Percentiles rank a stretch among this genome's conserved stretches.
Evolutionary conservation across 2,113 vertebrate genomes (phyloP).

Genomic region (Indicator maculatus): DNA sequence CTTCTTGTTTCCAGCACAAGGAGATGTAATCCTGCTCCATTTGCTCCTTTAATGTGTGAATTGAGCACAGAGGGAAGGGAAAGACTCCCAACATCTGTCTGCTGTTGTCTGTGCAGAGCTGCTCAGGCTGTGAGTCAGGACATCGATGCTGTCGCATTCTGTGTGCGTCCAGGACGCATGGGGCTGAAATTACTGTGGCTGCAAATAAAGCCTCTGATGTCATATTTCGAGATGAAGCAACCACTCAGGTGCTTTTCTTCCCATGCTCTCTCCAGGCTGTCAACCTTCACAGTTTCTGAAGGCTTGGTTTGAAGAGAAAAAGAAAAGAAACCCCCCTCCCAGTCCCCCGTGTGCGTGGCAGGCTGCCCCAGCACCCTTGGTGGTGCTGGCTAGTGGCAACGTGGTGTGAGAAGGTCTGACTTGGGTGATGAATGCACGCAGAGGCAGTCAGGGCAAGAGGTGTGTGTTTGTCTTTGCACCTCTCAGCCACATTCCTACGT

Average conservation of each 20-base stretch:
- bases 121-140: neutral
- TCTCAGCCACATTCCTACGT: accelerated
- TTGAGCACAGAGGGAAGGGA: neutral
- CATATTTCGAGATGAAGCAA: neutral
- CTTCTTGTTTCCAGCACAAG: neutral
- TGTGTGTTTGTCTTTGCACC: neutral
- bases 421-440: neutral
- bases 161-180: neutral
- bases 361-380: neutral
- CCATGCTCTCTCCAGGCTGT: neutral
- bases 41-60: neutral
- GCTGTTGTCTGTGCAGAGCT: neutral
- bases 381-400: neutral
- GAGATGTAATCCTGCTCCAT: neutral
- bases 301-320: neutral
- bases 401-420: neutral
- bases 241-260: neutral
- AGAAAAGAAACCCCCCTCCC: neutral
- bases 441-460: neutral
- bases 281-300: neutral
- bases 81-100: neutral
- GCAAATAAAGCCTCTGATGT: neutral
- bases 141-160: neutral
- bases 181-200: neutral
- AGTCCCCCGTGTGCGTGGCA: neutral